Conservation (phyloP, 2,797 vertebrate genomes). For the Tenualosa thibaudeaui region DNA sequence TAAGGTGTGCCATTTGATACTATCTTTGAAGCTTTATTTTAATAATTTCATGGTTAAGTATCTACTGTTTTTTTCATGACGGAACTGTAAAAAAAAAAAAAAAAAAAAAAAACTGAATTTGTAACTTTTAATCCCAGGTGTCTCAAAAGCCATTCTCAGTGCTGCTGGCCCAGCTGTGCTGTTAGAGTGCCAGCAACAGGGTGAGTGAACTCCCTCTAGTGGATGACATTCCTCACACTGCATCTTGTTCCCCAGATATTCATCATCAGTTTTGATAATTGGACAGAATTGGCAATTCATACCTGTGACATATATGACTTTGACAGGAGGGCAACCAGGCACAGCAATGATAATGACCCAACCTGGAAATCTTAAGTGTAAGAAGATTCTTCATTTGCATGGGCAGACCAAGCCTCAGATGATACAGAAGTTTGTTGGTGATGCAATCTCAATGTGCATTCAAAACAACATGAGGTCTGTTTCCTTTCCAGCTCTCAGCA, state of each 20-base stretch:
- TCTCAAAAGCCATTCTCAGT: slow-evolving; percentile 75
- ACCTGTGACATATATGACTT: not conserved
- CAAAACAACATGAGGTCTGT: slow-evolving; percentile 60
- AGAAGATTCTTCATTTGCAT: slow-evolving; percentile 70
- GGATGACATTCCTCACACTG: not conserved
- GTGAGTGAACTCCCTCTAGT: slow-evolving; percentile 53
- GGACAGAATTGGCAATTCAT: not conserved
- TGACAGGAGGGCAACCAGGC: slow-evolving; percentile 59
- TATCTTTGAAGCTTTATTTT: not conserved
- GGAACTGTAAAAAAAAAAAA: not conserved
- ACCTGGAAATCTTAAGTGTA: slow-evolving; percentile 71
- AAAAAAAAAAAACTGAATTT: not conserved
- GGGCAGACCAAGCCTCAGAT: slow-evolving; percentile 48
- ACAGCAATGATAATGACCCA: slow-evolving; percentile 66
- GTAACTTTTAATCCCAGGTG: slow-evolving; percentile 57
- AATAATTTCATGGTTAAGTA: not conserved
- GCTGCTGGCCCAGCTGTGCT: slow-evolving; percentile 68
- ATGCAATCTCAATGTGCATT: slow-evolving; percentile 59
- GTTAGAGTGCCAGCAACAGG: slow-evolving; percentile 58
- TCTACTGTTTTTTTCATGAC: not conserved
- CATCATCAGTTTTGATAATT: not conserved
- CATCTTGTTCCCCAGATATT: not conserved
- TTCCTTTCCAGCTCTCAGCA: slow-evolving; percentile 73
- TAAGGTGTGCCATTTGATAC: not conserved
- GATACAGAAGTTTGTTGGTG: slow-evolving; percentile 54